Base-by-base conservation (phyloP, 2,888 invertebrate genomes). In the Catocala fraxini region DNA sequence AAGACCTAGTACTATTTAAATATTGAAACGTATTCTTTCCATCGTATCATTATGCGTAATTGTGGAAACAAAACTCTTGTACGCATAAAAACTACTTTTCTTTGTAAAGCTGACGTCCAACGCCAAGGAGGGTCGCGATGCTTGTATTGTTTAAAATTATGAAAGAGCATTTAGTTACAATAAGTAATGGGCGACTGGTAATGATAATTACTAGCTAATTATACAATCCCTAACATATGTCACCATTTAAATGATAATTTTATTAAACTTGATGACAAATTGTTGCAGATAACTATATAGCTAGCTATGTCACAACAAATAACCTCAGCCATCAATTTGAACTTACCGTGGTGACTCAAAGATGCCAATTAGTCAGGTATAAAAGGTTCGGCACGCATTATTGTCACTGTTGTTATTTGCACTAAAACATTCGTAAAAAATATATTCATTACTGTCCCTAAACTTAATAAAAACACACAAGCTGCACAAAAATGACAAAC, bases 301-400 rank as follows among this genome's bases (percentile, higher is more conserved):
- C 82, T 89, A 88, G 82, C 77, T 84, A 89, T 88, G 89, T 90
- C 90, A 94, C 89, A 93, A 93, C 91, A 93, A 92, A 93, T 94
- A 93, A 93, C 93, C 93, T 92, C 83, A 89, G 89, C 84, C 84
- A 90, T 87, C 83, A 86, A 88, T 89, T 92, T 83, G 74, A 88
- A 90, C 94, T 92, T 83, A 94, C 94, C 93, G 93, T 92, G 91
- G 85, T 91, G 92, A 92, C 90, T 90, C 89, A 88, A 89, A 85
- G 84, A 81, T 85, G 83, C 81, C 83, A 86, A 83, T 89, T 88
- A 92, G 79, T 90, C 92, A 75, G 90, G 90, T 91, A 91, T 89
- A 92, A 90, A 89, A 86, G 87, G 87, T 89, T 90, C 91, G 88
- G 89, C 93, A 92, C 89, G 85, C 94, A 94, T 94, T 94, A 94